Evolutionary conservation across 2,888 invertebrate genomes (phyloP).

Genomic region (Poecilus cupreus): DNA sequence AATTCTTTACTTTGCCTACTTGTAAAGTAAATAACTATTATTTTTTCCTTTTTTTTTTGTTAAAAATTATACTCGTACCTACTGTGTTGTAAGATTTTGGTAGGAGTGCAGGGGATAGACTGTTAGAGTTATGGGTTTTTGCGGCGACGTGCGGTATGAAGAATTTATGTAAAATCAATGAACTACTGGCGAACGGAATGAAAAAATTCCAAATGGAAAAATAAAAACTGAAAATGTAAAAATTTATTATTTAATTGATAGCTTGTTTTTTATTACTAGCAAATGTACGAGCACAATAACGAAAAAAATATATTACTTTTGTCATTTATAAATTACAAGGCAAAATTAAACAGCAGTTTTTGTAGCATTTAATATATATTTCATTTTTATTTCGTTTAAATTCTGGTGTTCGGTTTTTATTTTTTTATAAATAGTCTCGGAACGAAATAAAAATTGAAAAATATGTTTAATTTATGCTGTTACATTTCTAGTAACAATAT

Average conservation of each 20-base stretch:
- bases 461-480: slow-evolving; percentile 4
- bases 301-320: slow-evolving; percentile 38
- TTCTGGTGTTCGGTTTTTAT: not conserved
- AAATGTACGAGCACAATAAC: slow-evolving; percentile 23
- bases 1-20: too few relatives aligned
- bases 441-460: slow-evolving; percentile 14
- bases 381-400: slow-evolving; percentile 33
- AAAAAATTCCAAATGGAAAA: slow-evolving; percentile 26
- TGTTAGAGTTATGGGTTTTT: not conserved
- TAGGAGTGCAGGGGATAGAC: not conserved
- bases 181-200: slow-evolving; percentile 15
- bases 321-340: slow-evolving; percentile 38
- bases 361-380: slow-evolving; percentile 22
- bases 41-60: too few relatives aligned
- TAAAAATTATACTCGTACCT: too few relatives aligned
- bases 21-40: too few relatives aligned
- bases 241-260: slow-evolving; percentile 38
- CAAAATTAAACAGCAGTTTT: slow-evolving; percentile 38
- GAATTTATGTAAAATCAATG: slow-evolving; percentile 38
- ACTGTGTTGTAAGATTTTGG: not conserved
- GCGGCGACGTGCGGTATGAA: not conserved
- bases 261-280: slow-evolving; percentile 33
- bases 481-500: not conserved
- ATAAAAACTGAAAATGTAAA: slow-evolving; percentile 38
- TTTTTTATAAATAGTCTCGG: not conserved